Evolutionary conservation across 2,888 invertebrate genomes (phyloP).

Genomic region (Cosmia trapezina): DNA sequence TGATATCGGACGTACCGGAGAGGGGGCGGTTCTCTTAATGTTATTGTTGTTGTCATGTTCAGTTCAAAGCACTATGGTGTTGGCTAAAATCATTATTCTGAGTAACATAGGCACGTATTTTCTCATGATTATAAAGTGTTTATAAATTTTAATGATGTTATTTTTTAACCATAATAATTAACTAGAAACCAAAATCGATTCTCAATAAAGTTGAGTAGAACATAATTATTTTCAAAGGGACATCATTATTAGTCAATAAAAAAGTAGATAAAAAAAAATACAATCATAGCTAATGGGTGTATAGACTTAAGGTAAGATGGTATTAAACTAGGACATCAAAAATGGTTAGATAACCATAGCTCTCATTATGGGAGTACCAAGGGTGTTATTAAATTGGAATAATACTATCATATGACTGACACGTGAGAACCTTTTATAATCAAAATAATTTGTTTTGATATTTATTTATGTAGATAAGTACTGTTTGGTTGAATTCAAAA

Average conservation of each 20-base stretch:
- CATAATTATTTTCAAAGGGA: no score
- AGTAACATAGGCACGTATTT: not conserved
- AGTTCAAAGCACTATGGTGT: conserved; percentile 22
- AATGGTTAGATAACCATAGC: not conserved
- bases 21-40: conserved; percentile 57
- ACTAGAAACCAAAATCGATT: not conserved
- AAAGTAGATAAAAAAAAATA: not conserved
- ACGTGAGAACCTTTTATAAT: not conserved
- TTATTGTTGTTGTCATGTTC: conserved; percentile 32
- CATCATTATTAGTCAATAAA: not conserved
- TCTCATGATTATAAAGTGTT: no score
- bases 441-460: no score
- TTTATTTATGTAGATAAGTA: not conserved
- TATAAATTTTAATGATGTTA: not conserved
- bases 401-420: not conserved
- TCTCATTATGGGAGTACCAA: not conserved
- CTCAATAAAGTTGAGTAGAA: not conserved
- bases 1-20: conserved; percentile 34
- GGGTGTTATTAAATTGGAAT: not conserved
- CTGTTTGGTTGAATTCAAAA: not conserved
- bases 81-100: not conserved
- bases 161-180: not conserved
- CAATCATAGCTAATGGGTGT: not conserved
- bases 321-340: not conserved
- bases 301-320: conserved; percentile 3